Conservation (phyloP, 2,113 vertebrate genomes). For the Tricholaema leucomelas region DNA sequence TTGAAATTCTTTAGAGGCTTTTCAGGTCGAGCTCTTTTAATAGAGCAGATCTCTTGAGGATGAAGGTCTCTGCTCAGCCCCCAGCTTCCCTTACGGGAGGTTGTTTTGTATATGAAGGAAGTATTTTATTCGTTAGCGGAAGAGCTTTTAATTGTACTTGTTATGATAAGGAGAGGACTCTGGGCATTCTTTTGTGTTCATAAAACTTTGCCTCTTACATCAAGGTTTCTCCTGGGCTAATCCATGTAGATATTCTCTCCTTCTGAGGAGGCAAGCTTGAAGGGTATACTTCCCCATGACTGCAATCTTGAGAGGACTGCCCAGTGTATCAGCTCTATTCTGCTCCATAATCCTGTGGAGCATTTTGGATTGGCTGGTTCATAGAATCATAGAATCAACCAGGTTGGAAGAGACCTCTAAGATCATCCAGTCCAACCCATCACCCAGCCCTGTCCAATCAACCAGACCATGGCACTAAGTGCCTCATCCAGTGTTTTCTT, state of each 20-base stretch:
- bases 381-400: too few relatives aligned
- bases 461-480: too few relatives aligned
- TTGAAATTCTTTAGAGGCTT: conserved; percentile 2
- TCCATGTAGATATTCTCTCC: background rate
- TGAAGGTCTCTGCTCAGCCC: background rate
- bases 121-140: background rate
- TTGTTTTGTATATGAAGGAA: conserved; percentile 45
- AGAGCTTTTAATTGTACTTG: conserved; percentile 16
- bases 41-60: background rate
- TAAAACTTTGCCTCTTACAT: conserved; percentile 25
- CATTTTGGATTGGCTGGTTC: conserved; percentile 27
- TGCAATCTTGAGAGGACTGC: background rate
- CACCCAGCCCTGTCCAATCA: too few relatives aligned
- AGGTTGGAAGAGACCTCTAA: too few relatives aligned
- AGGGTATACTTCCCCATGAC: background rate
- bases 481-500: too few relatives aligned
- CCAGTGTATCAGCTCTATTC: background rate
- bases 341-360: background rate
- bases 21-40: background rate
- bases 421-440: too few relatives aligned
- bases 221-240: background rate
- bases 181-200: background rate
- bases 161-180: background rate
- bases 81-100: background rate
- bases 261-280: background rate